Base-by-base conservation (phyloP, 2,113 vertebrate species). In the Anguilla rostrata region DNA sequence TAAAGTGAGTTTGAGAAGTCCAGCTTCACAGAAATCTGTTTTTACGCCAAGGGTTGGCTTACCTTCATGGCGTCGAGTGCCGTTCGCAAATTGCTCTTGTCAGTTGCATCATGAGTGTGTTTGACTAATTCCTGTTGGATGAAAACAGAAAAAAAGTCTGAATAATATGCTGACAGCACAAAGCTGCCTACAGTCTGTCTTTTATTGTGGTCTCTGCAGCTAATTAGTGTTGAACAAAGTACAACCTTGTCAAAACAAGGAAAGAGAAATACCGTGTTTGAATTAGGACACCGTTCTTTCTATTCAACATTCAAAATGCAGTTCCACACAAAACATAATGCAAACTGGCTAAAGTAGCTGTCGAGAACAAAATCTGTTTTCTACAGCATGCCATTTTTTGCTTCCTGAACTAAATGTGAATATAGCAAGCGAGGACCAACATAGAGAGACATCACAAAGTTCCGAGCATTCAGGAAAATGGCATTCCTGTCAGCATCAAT, bases 31-130 rank as follows among this genome's bases (percentile, higher is more conserved):
- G 41, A 66, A 80, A 57, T 75, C 9, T 84, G 78, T n/a, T 34
- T 40, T 82, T 60, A 57, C 16, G 2, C 11, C 34, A 84, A 75
- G n/a, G 39, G 18, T 39, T 5, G 29, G 43, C 86, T 91, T 86
- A 98, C 98, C 97, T 99, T 99, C 98, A 99, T 99, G 1, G 98
- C 98, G 82, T 99, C 98, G 60, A 99, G 94, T 0, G 98, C 97
- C 82, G 92, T 92, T 82, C 97, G 96, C n/a, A 99, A 93, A 89
- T 99, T 98, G 5, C 91, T 93, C 90, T 99, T 99, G 86, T 99
- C 97, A 0, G 87, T 80, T 79, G 93, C 57, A 71, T 99, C 98
- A 0, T 95, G 95, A 82, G 98, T 99, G 89, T 99, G 98, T 88
- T 99, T 99, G 60, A 99, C 96, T 90, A 99, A 95, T 89, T 99